Evolutionary conservation across 1,140 invertebrate genomes (phyloP), one percentile per base, ranked within the genome.

Genomic region (Adoxophyes honmai): DNA sequence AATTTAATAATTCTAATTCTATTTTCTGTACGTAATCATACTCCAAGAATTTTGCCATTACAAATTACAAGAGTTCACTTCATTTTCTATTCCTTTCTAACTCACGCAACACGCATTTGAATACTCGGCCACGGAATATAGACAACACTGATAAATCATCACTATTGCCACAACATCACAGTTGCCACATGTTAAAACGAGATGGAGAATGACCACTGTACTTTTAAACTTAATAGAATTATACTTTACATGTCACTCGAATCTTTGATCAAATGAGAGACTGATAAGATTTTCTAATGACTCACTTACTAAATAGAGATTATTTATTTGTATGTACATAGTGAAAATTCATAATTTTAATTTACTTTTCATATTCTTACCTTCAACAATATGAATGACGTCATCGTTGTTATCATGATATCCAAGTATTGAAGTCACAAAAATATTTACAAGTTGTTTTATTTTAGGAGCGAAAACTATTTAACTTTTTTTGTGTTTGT

Each of bases 351-450:
- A 28, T 42, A 64, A 44, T 53, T 53, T 33, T 21, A 38, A 42
- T 58, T 34, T 48, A 10, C n/a, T 33, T n/a, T 48, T 48, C 16
- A 64, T 36, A 55, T 64, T 64, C 80, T 80, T 80, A 89, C 87
- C 87, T 88, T 88, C 53, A 89, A 78, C 57, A 88, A 75, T 78
- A 89, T 89, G 68, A 89, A 88, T 85, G 87, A 89, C 87, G 87
- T 88, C 87, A 89, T 89, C 77, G 75, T 89, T 82, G 83, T 88
- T 88, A 87, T 88, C 86, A 89, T 88, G 74, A 76, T 87, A 85
- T 81, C 74, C 78, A 81, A 85, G 75, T 89, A 76, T 62, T 69
- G 61, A 72, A 78, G 21, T 35, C 75, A 79, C 73, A 70, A 79
- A 87, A 78, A 80, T 74, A 78, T 77, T 75, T 74, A 70, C 62